Conservation (phyloP, 2,113 vertebrate species). For the Perca schrenkii region DNA sequence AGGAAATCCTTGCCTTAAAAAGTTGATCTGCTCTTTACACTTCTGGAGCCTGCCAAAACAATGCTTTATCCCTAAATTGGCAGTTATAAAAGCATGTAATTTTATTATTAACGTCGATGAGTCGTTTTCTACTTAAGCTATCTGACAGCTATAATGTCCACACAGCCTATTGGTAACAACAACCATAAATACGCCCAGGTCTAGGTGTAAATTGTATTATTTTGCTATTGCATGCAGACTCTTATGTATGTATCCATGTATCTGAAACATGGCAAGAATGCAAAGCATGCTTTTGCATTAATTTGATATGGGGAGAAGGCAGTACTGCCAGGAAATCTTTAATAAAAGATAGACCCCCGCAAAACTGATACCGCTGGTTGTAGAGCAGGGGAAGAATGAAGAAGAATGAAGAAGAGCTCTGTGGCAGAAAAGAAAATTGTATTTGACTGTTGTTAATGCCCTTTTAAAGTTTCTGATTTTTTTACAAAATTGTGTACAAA, state of each 20-base stretch:
- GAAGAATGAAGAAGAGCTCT: slow-evolving; percentile 9
- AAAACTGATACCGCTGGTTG: slow-evolving; percentile 3
- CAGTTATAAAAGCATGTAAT: neutral
- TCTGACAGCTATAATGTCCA: slow-evolving; percentile 1
- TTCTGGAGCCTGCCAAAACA: neutral
- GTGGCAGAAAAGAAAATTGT: neutral
- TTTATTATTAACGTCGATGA: neutral
- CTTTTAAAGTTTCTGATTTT: neutral
- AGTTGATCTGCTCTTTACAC: neutral
- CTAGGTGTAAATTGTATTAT: slow-evolving; percentile 8
- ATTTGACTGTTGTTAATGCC: neutral
- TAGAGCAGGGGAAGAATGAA: neutral
- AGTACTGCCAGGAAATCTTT: slow-evolving; percentile 20
- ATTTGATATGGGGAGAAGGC: slow-evolving; percentile 39
- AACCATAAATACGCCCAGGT: neutral
- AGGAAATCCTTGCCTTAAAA: neutral
- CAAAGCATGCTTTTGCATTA: slow-evolving; percentile 1
- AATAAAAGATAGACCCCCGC: slow-evolving; percentile 38
- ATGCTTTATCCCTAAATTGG: neutral
- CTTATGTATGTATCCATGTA: neutral
- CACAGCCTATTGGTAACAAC: neutral
- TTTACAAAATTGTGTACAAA: neutral
- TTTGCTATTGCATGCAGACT: slow-evolving; percentile 2
- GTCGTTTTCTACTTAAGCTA: neutral
- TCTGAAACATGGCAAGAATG: slow-evolving; percentile 9